Conservation (phyloP, 2,888 invertebrate species). For the Ephialtes manifestator region DNA sequence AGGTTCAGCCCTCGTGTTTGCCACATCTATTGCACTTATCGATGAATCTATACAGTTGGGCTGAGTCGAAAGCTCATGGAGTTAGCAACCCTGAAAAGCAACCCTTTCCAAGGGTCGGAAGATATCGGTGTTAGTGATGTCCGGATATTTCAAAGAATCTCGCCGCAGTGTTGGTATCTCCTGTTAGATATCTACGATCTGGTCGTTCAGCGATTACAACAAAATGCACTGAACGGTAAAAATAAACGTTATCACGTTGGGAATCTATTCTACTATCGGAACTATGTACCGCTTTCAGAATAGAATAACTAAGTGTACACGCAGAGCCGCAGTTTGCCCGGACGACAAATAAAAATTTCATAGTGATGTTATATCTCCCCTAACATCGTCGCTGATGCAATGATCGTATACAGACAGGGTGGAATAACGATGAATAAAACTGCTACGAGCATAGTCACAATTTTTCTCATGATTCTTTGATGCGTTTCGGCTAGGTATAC, state of each 20-base stretch:
- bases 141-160: neutral
- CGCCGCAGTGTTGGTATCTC: neutral
- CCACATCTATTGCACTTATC: constrained; percentile 32
- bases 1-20: neutral
- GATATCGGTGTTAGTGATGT: constrained; percentile 3
- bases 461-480: constrained; percentile 8
- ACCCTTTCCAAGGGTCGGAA: neutral
- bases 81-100: constrained; percentile 4
- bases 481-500: neutral
- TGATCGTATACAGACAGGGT: neutral
- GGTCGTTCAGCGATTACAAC: constrained; percentile 3
- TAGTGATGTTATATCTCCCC: constrained; percentile 2
- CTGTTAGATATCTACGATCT: neutral
- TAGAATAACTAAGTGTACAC: constrained; percentile 4
- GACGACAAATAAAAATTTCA: constrained; percentile 23
- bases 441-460: neutral
- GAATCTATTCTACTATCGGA: neutral
- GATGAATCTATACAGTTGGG: neutral
- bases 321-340: neutral
- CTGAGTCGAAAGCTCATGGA: neutral
- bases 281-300: neutral
- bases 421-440: neutral
- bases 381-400: neutral
- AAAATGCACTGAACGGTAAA: constrained; percentile 3
- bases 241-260: constrained; percentile 1